Base-by-base conservation (phyloP, 2,797 vertebrate species). In the Sebastes vulpes region DNA sequence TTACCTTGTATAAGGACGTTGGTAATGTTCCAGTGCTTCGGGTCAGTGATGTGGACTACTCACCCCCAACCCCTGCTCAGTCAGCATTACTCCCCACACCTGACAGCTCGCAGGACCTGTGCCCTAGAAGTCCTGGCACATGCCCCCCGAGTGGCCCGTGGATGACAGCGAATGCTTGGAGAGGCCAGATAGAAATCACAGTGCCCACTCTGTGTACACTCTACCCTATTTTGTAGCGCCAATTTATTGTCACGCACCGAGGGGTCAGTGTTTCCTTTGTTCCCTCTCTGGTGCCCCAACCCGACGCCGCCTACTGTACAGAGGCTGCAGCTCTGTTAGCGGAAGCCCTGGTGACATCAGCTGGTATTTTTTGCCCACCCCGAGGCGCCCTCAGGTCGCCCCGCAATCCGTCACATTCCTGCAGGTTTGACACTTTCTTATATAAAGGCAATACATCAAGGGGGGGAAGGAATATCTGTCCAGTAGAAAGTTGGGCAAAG, bases 361-460 rank as follows among this genome's bases (percentile, higher is more conserved):
- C 84, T 89, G 94, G 90, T 94, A 92, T 95, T 95, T 95, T 93
- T 87, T 90, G 79, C 82, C 91, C 82, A 85, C 93, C 94, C 93
- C 28, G 69, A 84, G 94, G 95, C 84, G 23, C 83, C 93, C 77
- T 72, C 86, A 74, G 81, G 90, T 91, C 63, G 58, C 77, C 77
- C 87, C 79, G 91, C 95, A 95, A 97, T 97, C 91, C 90, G 92
- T 97, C 95, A 97, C 92, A 75, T 90, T 90, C 84, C 83, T 85
- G 86, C 85, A 60, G 74, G 81, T 94, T 94, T 96, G 96, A 95
- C 96, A 96, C 83, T 64, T 95, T 94, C 88, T 88, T 95, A 92
- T 95, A 96, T 95, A 95, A 94, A 95, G 93, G 95, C 93, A 94
- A 96, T 96, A 92, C 86, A 96, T 96, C 95, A 96, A 91, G 83